Conservation (phyloP, 2,113 vertebrate species). For the Capreolus pygargus region DNA sequence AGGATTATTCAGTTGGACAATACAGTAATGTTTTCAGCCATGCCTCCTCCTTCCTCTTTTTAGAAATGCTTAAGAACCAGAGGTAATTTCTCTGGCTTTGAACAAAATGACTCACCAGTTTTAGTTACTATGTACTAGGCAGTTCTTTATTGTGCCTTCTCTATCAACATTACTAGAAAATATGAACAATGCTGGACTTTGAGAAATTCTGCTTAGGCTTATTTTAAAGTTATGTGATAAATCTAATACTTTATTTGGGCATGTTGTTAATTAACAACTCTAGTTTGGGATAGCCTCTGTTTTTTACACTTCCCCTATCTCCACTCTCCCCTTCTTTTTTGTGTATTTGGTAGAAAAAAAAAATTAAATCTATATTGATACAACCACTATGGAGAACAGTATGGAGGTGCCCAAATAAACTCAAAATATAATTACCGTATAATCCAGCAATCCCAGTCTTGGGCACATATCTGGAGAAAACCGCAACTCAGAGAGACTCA, state of each 20-base stretch:
- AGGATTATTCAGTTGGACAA: background rate
- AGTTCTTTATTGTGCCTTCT: background rate
- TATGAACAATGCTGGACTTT: background rate
- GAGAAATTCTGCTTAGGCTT: constrained; percentile 14
- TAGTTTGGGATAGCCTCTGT: background rate
- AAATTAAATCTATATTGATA: background rate
- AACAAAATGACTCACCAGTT: background rate
- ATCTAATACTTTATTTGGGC: background rate
- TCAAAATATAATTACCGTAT: background rate
- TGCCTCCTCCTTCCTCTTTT: background rate
- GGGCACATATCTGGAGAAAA: background rate
- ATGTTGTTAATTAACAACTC: background rate
- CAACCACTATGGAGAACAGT: background rate
- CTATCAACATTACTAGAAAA: constrained; percentile 22
- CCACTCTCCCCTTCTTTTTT: background rate
- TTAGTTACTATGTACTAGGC: background rate
- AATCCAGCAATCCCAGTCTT: background rate
- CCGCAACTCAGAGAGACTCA: background rate
- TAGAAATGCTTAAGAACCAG: background rate
- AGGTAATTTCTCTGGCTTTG: background rate
- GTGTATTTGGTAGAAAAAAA: background rate
- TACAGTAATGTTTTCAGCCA: background rate
- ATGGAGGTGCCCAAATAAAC: background rate
- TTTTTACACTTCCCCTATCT: background rate
- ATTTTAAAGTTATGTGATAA: background rate